A percentile compares a stretch with the other conserved stretches of the same genome.
These are phyloP conservation scores for Ameiurus melas DNA, from an alignment of 2,113 vertebrate genomes.

Conservation along the genomic window DNA sequence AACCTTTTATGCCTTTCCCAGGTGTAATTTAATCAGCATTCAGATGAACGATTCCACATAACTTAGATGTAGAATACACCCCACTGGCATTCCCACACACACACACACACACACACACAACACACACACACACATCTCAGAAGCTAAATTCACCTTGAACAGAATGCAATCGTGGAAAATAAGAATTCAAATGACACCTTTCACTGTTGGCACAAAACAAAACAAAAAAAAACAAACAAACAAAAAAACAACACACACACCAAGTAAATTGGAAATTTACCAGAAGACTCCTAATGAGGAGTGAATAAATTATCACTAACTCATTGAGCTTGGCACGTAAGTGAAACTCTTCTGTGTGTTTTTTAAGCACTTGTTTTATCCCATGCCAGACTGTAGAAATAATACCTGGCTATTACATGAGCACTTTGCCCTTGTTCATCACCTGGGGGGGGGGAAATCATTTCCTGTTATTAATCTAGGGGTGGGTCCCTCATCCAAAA, in stretches of 20 bases:
- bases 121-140: neutral
- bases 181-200: neutral
- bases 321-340: slow-evolving; percentile 35
- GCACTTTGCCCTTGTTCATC: slow-evolving; percentile 21
- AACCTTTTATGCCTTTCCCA: slow-evolving; percentile 43
- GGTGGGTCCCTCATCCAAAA: slow-evolving; percentile 11
- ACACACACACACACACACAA: too few relatives aligned
- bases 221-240: neutral
- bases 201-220: slow-evolving; percentile 19
- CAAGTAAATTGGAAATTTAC: slow-evolving; percentile 48
- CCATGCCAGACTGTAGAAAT: slow-evolving; percentile 28
- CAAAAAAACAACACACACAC: too few relatives aligned
- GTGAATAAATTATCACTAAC: slow-evolving; percentile 31
- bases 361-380: slow-evolving; percentile 22
- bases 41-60: slow-evolving; percentile 29
- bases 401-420: slow-evolving; percentile 25
- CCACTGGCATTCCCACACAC: neutral
- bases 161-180: neutral
- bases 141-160: neutral
- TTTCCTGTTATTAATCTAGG: slow-evolving; percentile 34
- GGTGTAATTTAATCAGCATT: slow-evolving; percentile 36
- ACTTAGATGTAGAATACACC: neutral
- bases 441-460: slow-evolving; percentile 8
- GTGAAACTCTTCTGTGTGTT: neutral
- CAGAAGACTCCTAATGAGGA: slow-evolving; percentile 26